A percentile compares a stretch with the other conserved stretches of the same genome.
phyloP scores from a whole-genome alignment of 2,797 vertebrate genomes.

The Uromys caudimaculatus region DNA sequence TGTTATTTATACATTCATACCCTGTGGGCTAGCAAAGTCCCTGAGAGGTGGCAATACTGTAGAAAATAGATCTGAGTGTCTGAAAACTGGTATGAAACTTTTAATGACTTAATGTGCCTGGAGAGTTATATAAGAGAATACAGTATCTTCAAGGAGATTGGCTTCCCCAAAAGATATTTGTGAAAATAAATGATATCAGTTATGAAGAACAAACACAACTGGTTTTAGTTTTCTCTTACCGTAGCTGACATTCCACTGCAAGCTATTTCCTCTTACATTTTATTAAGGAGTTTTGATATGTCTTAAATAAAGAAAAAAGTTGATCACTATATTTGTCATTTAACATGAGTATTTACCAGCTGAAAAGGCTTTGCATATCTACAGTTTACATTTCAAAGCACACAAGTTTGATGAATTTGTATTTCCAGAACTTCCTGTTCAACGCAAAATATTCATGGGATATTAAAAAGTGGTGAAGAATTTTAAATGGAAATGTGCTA shows the following conservation, averaged over 20 bases:
- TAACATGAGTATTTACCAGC: not conserved
- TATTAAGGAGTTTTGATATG: not conserved
- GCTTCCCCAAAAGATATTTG: not conserved
- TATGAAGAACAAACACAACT: not conserved
- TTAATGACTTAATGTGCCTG: constrained; percentile 24
- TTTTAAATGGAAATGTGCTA: not conserved
- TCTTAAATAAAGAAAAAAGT: not conserved
- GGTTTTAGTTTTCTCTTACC: not conserved
- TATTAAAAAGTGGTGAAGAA: not conserved
- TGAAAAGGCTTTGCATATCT: constrained; percentile 30
- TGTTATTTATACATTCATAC: not conserved
- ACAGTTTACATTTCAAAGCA: not conserved
- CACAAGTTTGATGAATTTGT: not conserved
- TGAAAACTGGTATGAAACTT: constrained; percentile 14
- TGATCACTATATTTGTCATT: not conserved
- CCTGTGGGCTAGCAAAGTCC: not conserved
- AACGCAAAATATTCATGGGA: not conserved
- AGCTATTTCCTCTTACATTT: not conserved
- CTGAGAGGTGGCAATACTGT: not conserved
- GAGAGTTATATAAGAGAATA: constrained; percentile 2
- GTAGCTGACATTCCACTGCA: not conserved
- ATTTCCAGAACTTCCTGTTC: not conserved
- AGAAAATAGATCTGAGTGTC: constrained; percentile 21
- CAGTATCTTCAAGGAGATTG: constrained; percentile 18
- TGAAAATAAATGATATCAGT: not conserved